A percentile compares a stretch with the other conserved stretches of the same genome.
Evolutionary conservation across 2,888 invertebrate species (phyloP).

Genomic region (Phanerotoma sp.): DNA sequence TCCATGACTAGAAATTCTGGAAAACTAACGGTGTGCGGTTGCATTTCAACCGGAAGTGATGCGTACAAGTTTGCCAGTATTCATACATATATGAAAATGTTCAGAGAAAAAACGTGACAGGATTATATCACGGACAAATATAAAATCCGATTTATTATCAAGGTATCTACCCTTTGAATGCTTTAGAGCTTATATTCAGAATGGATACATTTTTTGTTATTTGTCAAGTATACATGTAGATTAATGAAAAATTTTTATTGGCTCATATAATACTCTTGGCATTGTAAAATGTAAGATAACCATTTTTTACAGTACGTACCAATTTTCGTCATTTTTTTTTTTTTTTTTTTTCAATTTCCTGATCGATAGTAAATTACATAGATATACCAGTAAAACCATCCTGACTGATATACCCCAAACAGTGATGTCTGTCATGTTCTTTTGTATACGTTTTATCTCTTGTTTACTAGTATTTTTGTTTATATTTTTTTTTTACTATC

Average conservation of each 20-base stretch:
- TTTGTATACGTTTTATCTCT: too few species aligned
- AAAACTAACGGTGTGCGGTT: conserved; percentile 19
- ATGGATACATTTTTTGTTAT: background rate
- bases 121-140: conserved; percentile 6
- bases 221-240: background rate
- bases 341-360: too few species aligned
- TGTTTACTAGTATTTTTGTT: too few species aligned
- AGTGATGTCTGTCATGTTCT: too few species aligned
- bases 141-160: conserved; percentile 9
- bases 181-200: background rate
- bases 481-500: too few species aligned
- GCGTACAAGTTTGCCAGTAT: conserved; percentile 1
- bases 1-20: conserved; percentile 4
- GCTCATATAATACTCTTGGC: background rate
- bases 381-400: too few species aligned
- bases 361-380: too few species aligned
- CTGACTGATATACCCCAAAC: too few species aligned
- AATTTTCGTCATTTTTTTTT: too few species aligned
- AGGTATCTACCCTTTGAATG: conserved; percentile 6
- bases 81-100: conserved; percentile 1
- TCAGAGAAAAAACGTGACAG: conserved; percentile 6
- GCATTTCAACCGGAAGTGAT: conserved; percentile 19
- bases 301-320: too few species aligned
- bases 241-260: background rate
- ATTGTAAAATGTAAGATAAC: too few species aligned